These are phyloP conservation scores for Deroplatys truncata DNA, from an alignment of 2,888 invertebrate species.

Conservation along the genomic window DNA sequence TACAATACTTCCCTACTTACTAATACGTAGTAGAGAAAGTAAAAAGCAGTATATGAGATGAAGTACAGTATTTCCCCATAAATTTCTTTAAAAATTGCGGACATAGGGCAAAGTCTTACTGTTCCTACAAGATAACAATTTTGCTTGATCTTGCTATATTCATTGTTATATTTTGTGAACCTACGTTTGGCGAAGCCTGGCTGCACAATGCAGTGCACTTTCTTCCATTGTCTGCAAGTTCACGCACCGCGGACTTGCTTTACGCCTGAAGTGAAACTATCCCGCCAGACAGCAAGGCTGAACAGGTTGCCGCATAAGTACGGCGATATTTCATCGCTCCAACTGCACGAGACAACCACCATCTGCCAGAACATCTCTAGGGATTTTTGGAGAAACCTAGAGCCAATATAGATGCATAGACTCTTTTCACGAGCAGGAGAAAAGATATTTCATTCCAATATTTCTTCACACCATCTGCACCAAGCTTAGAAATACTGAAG, in stretches of 20 bases:
- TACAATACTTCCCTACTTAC: too few relatives aligned
- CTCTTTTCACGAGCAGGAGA: not conserved
- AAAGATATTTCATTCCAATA: not conserved
- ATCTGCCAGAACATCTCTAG: too few relatives aligned
- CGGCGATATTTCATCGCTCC: not conserved
- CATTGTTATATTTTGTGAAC: too few relatives aligned
- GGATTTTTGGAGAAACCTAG: too few relatives aligned
- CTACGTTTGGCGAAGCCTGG: not conserved
- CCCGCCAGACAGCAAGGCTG: not conserved
- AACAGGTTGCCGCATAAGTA: not conserved
- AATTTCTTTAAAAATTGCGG: too few relatives aligned
- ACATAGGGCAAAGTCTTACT: too few relatives aligned
- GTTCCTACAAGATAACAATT: too few relatives aligned
- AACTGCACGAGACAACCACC: not conserved
- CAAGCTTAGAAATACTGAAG: not conserved
- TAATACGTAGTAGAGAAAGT: too few relatives aligned
- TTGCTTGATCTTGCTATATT: too few relatives aligned
- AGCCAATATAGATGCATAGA: not conserved
- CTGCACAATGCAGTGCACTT: not conserved
- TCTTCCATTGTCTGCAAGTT: not conserved
- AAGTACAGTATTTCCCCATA: too few relatives aligned
- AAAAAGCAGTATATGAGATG: too few relatives aligned
- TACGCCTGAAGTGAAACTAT: not conserved
- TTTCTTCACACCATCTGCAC: not conserved
- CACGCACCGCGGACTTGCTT: not conserved